Percentiles rank a stretch among this genome's conserved stretches.
Conservation (phyloP, 1,140 invertebrate genomes). For the Wasmannia auropunctata region DNA sequence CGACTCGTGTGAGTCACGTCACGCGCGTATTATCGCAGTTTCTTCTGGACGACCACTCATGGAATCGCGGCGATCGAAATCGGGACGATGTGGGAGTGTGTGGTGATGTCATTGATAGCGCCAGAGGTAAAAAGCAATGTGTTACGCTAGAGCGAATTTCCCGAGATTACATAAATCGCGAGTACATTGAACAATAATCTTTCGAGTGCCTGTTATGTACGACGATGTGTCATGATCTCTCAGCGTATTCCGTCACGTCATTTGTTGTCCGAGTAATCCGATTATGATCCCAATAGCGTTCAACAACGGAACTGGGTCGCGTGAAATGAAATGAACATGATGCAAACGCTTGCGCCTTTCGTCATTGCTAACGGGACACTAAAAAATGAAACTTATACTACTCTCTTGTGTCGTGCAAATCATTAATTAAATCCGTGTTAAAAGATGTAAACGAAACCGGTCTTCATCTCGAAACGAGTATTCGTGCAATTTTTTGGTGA, state of each 20-base stretch:
- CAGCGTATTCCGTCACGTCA: slow-evolving; percentile 25
- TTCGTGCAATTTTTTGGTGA: not conserved
- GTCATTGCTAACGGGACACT: not conserved
- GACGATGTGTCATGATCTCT: slow-evolving; percentile 33
- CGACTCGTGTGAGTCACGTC: slow-evolving; percentile 58
- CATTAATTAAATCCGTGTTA: not conserved
- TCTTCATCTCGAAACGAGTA: not conserved
- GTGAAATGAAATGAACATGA: slow-evolving; percentile 47
- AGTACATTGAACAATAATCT: slow-evolving; percentile 1
- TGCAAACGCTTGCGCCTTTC: slow-evolving; percentile 48
- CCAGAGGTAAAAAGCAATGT: not conserved
- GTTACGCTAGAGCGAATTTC: not conserved
- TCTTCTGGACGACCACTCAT: slow-evolving; percentile 16
- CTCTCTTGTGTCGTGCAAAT: not conserved
- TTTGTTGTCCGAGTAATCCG: slow-evolving; percentile 33
- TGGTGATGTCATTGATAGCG: slow-evolving; percentile 57
- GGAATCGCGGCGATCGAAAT: slow-evolving; percentile 33
- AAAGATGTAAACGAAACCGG: not conserved
- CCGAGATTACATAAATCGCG: not conserved
- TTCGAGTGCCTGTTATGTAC: not conserved
- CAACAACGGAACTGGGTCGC: slow-evolving; percentile 56
- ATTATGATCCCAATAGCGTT: slow-evolving; percentile 42
- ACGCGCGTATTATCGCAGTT: slow-evolving; percentile 7
- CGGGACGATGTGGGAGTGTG: slow-evolving; percentile 36
- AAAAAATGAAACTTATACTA: not conserved